Evolutionary conservation across 2,113 vertebrate species (phyloP).

Genomic region (Aix galericulata): DNA sequence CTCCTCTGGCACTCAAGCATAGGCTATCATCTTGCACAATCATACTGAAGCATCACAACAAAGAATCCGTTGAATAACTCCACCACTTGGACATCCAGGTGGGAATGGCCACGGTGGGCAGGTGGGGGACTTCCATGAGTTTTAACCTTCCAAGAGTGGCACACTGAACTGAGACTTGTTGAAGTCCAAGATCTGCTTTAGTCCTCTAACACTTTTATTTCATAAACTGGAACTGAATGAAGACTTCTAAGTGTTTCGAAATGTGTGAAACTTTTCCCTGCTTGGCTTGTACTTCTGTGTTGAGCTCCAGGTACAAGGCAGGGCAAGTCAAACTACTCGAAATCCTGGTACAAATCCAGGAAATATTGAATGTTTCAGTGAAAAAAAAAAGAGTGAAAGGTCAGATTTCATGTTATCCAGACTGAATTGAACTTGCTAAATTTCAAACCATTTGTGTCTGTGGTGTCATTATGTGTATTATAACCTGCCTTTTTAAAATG

Average conservation of each 20-base stretch:
- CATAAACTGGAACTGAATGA: neutral
- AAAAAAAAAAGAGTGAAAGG: neutral
- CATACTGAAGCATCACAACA: neutral
- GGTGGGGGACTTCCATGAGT: fast-evolving
- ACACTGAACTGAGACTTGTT: neutral
- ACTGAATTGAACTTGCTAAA: neutral
- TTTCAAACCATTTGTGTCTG: neutral
- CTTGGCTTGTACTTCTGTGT: neutral
- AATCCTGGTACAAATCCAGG: neutral
- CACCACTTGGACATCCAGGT: neutral
- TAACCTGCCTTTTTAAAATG: neutral
- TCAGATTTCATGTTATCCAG: neutral
- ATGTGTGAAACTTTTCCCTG: neutral
- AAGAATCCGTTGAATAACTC: neutral
- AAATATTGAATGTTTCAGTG: neutral
- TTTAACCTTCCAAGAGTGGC: neutral
- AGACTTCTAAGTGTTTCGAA: neutral
- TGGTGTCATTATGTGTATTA: neutral
- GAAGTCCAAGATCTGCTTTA: neutral
- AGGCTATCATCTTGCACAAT: neutral
- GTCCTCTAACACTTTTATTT: neutral
- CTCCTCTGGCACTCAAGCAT: neutral
- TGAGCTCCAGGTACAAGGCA: neutral
- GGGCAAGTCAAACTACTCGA: neutral
- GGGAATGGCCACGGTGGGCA: neutral